Percentiles rank a stretch among this genome's conserved stretches.
phyloP scores from a whole-genome alignment of 2,888 invertebrate genomes.

The Cephus pulcher region DNA sequence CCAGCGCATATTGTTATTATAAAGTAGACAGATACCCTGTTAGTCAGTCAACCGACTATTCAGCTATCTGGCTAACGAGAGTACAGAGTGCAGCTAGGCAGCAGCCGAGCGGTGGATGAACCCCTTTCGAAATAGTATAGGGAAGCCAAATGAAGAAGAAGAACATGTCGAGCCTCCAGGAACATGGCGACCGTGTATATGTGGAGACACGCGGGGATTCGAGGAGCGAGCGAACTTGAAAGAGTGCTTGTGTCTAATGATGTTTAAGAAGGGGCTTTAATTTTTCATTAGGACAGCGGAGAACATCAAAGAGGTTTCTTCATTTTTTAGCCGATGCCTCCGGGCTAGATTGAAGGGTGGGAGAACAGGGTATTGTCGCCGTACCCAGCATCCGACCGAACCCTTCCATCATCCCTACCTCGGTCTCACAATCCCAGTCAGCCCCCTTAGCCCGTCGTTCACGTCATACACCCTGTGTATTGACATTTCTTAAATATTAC shows the following conservation, averaged over 20 bases:
- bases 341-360: conserved; percentile 46
- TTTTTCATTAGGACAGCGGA: conserved; percentile 64
- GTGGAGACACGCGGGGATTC: not conserved
- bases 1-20: not conserved
- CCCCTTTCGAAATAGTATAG: not conserved
- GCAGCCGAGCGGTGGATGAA: not conserved
- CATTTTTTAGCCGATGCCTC: conserved; percentile 61
- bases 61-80: not conserved
- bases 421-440: not conserved
- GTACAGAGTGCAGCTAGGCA: not conserved
- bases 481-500: conserved; percentile 64
- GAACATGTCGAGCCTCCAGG: not conserved
- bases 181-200: not conserved
- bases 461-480: conserved; percentile 42
- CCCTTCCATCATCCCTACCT: conserved; percentile 35
- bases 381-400: conserved; percentile 27
- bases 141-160: not conserved
- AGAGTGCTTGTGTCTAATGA: conserved; percentile 63
- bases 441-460: not conserved
- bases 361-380: conserved; percentile 44
- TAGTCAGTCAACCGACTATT: not conserved
- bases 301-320: conserved; percentile 62
- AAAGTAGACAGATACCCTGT: not conserved
- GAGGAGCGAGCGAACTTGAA: conserved; percentile 43
- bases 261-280: conserved; percentile 66